Base-by-base conservation (phyloP, 2,797 vertebrate species). In the Xiphophorus birchmanni region DNA sequence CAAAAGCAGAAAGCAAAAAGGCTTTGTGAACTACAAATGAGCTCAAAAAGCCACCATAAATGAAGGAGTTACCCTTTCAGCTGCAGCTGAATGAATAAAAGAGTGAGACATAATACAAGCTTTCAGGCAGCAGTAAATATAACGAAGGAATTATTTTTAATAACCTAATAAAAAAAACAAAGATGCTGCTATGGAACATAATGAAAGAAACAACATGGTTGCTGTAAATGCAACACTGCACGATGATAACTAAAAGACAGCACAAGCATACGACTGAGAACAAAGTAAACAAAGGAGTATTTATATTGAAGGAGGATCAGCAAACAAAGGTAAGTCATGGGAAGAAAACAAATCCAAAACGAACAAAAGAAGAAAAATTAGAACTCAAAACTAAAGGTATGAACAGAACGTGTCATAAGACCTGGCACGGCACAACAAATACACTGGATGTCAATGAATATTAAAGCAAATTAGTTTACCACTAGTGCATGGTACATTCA, bases 31-130 rank as follows among this genome's bases (percentile, higher is more conserved):
- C 9, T 1, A 47, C 44, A 50, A 48, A 0, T 69, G 71, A 78
- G 58, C 73, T 80, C 18, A 65, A 80, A 85, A 60, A 82, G 2
- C 11, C 9, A 32, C 12, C 45, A 21, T 8, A 50, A 73, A 54
- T 0, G 45, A 26, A 63, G 11, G 42, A 80, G 29, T 65, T 54
- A 2, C 56, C 78, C 71, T 73, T 26, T 5, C 1, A 45, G 44
- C 42, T 10, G 12, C 11, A 44, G 23, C 67, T 71, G 67, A 71
- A 71, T 26, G 10, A 26, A 69, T 42, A 42, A 69, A 69, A 40
- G 18, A 69, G 21, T 37, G 10, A 26, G 6, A 44, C 23, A 42
- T 44, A 71, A 44, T 12, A 3, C 21, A 26, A 12, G 21, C 11
- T 42, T 11, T 40, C 18, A 69, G 37, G 37, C 37, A 23, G 37